Evolutionary conservation across 2,113 vertebrate genomes (phyloP), one percentile per base, ranked within the genome.

Genomic region (Sciurus niger): DNA sequence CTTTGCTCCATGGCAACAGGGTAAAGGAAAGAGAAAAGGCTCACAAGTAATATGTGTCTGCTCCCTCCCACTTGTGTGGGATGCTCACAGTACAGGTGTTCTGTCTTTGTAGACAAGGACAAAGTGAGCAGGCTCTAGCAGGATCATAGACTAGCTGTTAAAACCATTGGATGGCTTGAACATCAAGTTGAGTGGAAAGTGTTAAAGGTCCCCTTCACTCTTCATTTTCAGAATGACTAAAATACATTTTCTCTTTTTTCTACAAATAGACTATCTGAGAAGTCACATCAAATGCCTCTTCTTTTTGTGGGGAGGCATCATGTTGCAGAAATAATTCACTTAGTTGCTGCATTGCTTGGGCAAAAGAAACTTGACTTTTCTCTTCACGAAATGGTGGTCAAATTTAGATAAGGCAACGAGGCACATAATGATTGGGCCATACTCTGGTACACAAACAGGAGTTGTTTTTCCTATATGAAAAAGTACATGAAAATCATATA

Each of bases 171-270:
- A 73, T 65, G 32, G 16, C 79, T n/a, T 73, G 40, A 65, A 37
- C 48, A 76, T 51, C 40, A 2, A 63, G 9, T 63, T 12, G 4
- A 46, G 53, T 51, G 14, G 1, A 28, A 48, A 60, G n/a, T 51
- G 22, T 78, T 58, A 73, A 89, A 55, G 1, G 6, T 86, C 40
- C 78, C 68, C 70, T 78, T 88, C 17, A 40, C 11, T 58, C 24
- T 6, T 22, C 17, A 30, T 84, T 77, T 96, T 79, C 84, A 95
- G 32, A 73, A 37, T 17, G 80, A 46, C 43, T 89, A 46, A 90
- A 73, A 48, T 46, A 17, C 51, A 84, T 25, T 46, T 48, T 83
- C 18, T 70, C 40, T 86, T 46, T 53, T 40, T 11, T 25, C 32
- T 16, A 1, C 25, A 76, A 58, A 43, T 24, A 46, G 53, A 76